Base-by-base conservation (phyloP, 2,797 vertebrate genomes). In the Carapus acus region DNA sequence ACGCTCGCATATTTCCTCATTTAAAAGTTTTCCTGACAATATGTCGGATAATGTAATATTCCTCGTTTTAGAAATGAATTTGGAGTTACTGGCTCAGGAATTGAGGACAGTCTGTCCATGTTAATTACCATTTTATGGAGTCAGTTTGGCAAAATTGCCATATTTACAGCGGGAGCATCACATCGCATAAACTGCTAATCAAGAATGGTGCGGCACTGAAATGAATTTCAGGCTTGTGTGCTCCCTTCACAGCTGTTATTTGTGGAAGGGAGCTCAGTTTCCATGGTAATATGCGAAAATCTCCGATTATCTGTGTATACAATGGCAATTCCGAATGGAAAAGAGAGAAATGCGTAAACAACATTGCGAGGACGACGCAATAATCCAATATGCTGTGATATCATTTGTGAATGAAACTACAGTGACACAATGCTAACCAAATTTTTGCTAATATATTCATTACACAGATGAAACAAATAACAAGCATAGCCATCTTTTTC, bases 391-490 rank as follows among this genome's bases (percentile, higher is more conserved):
- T 45, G 31, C 47, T 47, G 24, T 49, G 16, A 57, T 43, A 57
- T 55, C 24, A 16, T 7, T 1, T 42, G 22, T 44, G 23, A 18
- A 12, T 38, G 31, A 15, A 49, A 45, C 51, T 13, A 21, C 19
- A 9, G 37, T 46, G 16, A 22, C 21, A 24, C 58, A 31, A 41
- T 57, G 54, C n/a, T 7, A 22, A 33, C 20, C 20, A n/a, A 71
- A 43, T 34, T 33, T n/a, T 39, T 58, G 54, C 39, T 31, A 51
- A 21, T 65, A 70, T 37, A 67, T 54, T 57, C 20, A 60, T 23
- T 41, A 67, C 60, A 55, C 71, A 72, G 69, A 58, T 8, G 22
- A 33, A 62, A 58, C 65, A 64, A 57, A 77, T 68, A 48, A 34
- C 19, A 31, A 38, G 71, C 65, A 45, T 68, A 48, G 59, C 58